These are phyloP conservation scores for Scleropages formosus DNA, from an alignment of 2,797 vertebrate species.

Conservation along the genomic window DNA sequence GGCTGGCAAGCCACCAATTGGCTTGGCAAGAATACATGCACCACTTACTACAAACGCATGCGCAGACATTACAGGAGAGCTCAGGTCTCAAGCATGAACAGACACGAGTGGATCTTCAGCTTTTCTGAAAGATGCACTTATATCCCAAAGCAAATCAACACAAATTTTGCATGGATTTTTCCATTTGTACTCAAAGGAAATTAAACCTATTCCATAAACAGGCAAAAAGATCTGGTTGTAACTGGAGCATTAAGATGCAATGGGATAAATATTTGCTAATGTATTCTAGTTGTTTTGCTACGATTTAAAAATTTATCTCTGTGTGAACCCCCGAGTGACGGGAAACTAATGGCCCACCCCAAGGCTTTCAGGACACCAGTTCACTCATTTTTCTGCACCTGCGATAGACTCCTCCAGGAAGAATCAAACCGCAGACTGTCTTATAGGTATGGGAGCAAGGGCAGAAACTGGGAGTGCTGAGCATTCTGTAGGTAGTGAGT, in stretches of 20 bases:
- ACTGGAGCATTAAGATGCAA: not conserved
- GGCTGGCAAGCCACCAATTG: not conserved
- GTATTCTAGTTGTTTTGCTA: not conserved
- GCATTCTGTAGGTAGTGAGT: not conserved
- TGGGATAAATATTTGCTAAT: not conserved
- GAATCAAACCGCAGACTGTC: not conserved
- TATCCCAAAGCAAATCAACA: not conserved
- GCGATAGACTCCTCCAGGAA: not conserved
- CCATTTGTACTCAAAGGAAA: not conserved
- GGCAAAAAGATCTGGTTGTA: not conserved
- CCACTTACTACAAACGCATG: not conserved
- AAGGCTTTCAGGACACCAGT: not conserved
- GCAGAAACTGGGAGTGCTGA: not conserved
- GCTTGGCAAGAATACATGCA: not conserved
- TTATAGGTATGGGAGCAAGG: not conserved
- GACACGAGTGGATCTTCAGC: not conserved
- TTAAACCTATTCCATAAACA: not conserved
- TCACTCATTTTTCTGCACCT: not conserved
- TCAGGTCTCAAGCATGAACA: not conserved
- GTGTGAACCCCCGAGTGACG: not conserved
- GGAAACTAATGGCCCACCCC: not conserved
- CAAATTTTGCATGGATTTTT: not conserved
- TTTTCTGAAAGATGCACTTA: not conserved
- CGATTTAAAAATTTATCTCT: not conserved
- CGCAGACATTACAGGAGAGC: not conserved